Percentiles rank a stretch among this genome's conserved stretches.
These are phyloP conservation scores for Eustalomyia histrio DNA, from an alignment of 2,888 invertebrate genomes.

Conservation along the genomic window DNA sequence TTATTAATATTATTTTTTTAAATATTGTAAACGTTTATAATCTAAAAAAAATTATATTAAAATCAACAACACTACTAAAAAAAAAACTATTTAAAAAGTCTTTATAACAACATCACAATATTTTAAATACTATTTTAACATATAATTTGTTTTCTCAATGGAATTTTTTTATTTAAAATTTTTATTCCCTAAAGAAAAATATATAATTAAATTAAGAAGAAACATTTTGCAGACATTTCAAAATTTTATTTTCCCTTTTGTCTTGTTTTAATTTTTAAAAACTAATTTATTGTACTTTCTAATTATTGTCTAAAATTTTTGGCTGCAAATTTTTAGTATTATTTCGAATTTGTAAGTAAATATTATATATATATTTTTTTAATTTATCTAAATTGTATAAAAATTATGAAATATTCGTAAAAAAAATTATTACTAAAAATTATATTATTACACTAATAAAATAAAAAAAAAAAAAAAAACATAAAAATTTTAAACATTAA, in stretches of 20 bases:
- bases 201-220: slow-evolving; percentile 26
- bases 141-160: slow-evolving; percentile 64
- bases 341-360: slow-evolving; percentile 42
- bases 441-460: slow-evolving; percentile 53
- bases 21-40: slow-evolving; percentile 45
- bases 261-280: slow-evolving; percentile 33
- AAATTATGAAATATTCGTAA: slow-evolving; percentile 56
- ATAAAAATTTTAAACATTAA: slow-evolving; percentile 67
- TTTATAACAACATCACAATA: not conserved
- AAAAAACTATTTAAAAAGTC: not conserved
- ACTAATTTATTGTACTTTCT: not conserved
- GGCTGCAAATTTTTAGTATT: slow-evolving; percentile 45
- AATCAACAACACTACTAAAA: slow-evolving; percentile 1
- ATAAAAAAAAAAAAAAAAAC: slow-evolving; percentile 40
- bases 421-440: slow-evolving; percentile 20
- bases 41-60: not conserved
- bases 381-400: slow-evolving; percentile 63
- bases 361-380: slow-evolving; percentile 22
- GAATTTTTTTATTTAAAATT: slow-evolving; percentile 73
- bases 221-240: not conserved
- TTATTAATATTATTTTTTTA: slow-evolving; percentile 47
- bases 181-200: slow-evolving; percentile 77
- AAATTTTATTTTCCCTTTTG: slow-evolving; percentile 34
- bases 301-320: slow-evolving; percentile 23
- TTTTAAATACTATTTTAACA: slow-evolving; percentile 23